Conservation (phyloP, 2,888 invertebrate genomes). For the Cantharis lateralis region DNA sequence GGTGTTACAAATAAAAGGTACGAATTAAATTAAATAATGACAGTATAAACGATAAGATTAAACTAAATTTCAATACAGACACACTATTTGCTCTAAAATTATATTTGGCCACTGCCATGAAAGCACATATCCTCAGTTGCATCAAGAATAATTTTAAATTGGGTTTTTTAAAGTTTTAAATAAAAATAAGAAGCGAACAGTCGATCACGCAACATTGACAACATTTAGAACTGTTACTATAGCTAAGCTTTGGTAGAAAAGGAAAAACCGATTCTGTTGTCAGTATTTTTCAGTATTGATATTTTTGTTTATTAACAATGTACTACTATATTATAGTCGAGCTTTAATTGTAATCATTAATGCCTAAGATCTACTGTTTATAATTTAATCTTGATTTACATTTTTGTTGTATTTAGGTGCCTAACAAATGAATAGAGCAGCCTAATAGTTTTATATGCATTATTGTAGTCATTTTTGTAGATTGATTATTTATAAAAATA, state of each 20-base stretch:
- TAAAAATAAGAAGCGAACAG: not conserved
- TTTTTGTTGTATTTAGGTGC: slow-evolving; percentile 19
- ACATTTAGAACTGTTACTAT: slow-evolving; percentile 24
- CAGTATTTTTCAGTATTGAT: slow-evolving; percentile 28
- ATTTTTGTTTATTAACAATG: slow-evolving; percentile 4
- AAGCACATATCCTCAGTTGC: slow-evolving; percentile 33
- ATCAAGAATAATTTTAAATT: slow-evolving; percentile 11
- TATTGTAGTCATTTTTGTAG: slow-evolving; percentile 20
- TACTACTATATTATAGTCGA: slow-evolving; percentile 13
- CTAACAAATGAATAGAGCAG: slow-evolving; percentile 15
- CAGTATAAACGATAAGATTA: slow-evolving; percentile 7
- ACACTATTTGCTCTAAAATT: slow-evolving; percentile 33
- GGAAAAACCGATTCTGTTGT: slow-evolving; percentile 17
- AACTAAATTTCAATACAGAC: slow-evolving; percentile 55
- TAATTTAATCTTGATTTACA: slow-evolving; percentile 6
- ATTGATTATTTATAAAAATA: slow-evolving; percentile 34
- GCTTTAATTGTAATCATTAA: slow-evolving; percentile 24
- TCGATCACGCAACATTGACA: slow-evolving; percentile 22
- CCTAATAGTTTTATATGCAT: slow-evolving; percentile 18
- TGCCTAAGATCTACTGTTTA: slow-evolving; percentile 14
- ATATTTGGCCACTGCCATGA: slow-evolving; percentile 52
- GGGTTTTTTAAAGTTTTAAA: slow-evolving; percentile 12
- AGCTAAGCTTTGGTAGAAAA: slow-evolving; percentile 26
- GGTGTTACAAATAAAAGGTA: not conserved
- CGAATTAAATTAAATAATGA: not conserved